These are phyloP conservation scores for Cyaniris semiargus DNA, from an alignment of 2,888 invertebrate genomes.

Conservation along the genomic window DNA sequence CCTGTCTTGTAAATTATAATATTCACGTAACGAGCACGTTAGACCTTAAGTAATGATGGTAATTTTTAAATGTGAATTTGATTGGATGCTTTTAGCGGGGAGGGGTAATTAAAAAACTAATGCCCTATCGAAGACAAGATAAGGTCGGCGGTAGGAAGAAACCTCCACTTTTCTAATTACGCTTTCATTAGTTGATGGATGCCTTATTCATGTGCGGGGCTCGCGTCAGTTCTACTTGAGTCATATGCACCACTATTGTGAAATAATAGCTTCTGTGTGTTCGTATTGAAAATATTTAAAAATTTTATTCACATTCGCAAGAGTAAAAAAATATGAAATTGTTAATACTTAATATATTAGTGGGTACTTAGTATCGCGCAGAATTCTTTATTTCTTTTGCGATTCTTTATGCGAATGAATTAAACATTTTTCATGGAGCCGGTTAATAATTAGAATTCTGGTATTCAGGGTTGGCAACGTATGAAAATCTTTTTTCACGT, in stretches of 20 bases:
- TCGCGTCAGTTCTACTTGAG: slow-evolving; percentile 34
- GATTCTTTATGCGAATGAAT: slow-evolving; percentile 22
- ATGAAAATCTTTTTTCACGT: slow-evolving; percentile 35
- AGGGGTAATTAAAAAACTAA: slow-evolving; percentile 73
- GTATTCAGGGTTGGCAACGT: slow-evolving; percentile 25
- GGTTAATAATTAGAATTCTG: slow-evolving; percentile 19
- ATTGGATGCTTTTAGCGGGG: slow-evolving; percentile 44
- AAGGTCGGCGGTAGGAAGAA: slow-evolving; percentile 74
- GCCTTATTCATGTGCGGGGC: slow-evolving; percentile 46
- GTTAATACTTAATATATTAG: neutral
- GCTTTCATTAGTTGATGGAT: slow-evolving; percentile 78
- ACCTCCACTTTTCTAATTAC: slow-evolving; percentile 77
- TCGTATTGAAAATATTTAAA: neutral
- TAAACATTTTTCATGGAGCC: slow-evolving; percentile 11
- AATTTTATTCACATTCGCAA: neutral
- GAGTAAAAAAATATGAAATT: neutral
- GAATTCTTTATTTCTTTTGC: slow-evolving; percentile 24
- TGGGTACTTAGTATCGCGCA: neutral
- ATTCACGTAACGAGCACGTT: neutral
- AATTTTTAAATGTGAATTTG: slow-evolving; percentile 36
- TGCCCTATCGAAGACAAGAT: slow-evolving; percentile 77
- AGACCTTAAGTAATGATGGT: slow-evolving; percentile 11
- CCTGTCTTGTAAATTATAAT: slow-evolving; percentile 17
- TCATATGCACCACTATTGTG: neutral
- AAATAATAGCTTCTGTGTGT: neutral